These are phyloP conservation scores for Aurelia coerulea DNA, from an alignment of 30 jellyfish, hydroid and myxozoan genomes.

Conservation along the genomic window DNA sequence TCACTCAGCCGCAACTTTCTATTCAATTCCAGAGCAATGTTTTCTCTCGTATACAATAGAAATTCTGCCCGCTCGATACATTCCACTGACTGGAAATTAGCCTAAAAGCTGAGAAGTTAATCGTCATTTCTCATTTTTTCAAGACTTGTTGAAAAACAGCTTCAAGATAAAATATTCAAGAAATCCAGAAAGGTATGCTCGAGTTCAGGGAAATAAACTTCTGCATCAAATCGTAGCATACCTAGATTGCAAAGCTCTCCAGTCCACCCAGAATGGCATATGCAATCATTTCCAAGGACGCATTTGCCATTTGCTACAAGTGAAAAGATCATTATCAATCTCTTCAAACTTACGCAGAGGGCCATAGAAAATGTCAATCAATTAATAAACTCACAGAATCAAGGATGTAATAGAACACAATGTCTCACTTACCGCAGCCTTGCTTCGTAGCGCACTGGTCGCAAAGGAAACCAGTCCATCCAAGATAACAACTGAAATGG, in stretches of 20 bases:
- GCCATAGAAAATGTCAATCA: not conserved
- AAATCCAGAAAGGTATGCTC: too few relatives aligned
- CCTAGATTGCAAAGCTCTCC: conserved; percentile 87
- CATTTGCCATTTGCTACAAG: conserved; percentile 82
- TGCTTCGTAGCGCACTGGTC: conserved; percentile 29
- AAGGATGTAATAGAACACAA: too few relatives aligned
- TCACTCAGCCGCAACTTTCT: too few relatives aligned
- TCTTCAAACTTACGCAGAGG: not conserved
- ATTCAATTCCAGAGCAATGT: too few relatives aligned
- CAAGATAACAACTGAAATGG: conserved; percentile 63
- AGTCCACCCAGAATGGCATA: conserved; percentile 69
- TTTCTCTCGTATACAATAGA: too few relatives aligned
- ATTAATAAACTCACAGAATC: too few relatives aligned
- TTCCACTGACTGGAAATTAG: too few relatives aligned
- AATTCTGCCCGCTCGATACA: too few relatives aligned
- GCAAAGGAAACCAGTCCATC: conserved; percentile 76
- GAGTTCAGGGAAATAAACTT: not conserved
- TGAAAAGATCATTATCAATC: not conserved
- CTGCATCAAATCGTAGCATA: not conserved
- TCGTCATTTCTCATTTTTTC: too few relatives aligned
- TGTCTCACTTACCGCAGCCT: conserved; percentile 43
- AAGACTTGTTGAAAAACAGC: too few relatives aligned
- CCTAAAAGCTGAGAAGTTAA: too few relatives aligned
- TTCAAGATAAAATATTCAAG: too few relatives aligned
- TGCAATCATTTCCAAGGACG: conserved; percentile 78